A percentile compares a stretch with the other conserved stretches of the same genome.
Conservation (phyloP, 2,797 vertebrate species). For the Poecilia wingei region DNA sequence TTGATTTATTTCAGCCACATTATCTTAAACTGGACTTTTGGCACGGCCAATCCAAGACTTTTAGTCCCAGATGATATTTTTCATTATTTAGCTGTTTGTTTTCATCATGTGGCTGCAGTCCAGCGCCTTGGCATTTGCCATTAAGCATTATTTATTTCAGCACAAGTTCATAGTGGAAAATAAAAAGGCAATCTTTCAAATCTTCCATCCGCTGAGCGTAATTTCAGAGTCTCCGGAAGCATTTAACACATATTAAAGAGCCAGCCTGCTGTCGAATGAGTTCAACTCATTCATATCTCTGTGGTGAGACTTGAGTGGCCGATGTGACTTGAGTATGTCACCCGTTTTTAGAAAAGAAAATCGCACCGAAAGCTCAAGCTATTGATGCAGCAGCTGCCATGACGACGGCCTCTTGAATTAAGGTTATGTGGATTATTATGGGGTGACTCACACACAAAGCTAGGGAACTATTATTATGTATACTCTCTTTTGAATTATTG, state of each 20-base stretch:
- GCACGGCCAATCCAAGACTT: too few relatives aligned
- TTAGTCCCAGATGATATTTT: not conserved
- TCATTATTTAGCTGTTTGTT: not conserved
- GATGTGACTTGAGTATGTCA: constrained; percentile 71
- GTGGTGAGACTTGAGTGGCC: constrained; percentile 70
- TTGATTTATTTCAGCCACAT: not conserved
- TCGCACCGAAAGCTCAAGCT: constrained; percentile 58
- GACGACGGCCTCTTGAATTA: constrained; percentile 76
- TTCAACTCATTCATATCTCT: constrained; percentile 22
- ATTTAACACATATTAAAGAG: constrained; percentile 34
- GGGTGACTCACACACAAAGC: constrained; percentile 77
- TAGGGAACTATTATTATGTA: constrained; percentile 52
- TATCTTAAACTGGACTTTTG: too few relatives aligned
- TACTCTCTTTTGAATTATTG: constrained; percentile 48
- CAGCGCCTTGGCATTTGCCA: constrained; percentile 8
- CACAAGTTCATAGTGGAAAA: constrained; percentile 13
- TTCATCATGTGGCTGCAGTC: not conserved
- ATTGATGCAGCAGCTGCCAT: constrained; percentile 77
- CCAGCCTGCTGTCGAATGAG: constrained; percentile 32
- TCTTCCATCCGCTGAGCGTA: not conserved
- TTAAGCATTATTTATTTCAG: constrained; percentile 14
- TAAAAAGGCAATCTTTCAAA: constrained; percentile 3
- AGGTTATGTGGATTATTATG: constrained; percentile 77
- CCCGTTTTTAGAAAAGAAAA: constrained; percentile 54
- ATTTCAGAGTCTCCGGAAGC: constrained; percentile 22